Conservation (phyloP, 2,888 invertebrate genomes). For the Drosophila greeni region DNA sequence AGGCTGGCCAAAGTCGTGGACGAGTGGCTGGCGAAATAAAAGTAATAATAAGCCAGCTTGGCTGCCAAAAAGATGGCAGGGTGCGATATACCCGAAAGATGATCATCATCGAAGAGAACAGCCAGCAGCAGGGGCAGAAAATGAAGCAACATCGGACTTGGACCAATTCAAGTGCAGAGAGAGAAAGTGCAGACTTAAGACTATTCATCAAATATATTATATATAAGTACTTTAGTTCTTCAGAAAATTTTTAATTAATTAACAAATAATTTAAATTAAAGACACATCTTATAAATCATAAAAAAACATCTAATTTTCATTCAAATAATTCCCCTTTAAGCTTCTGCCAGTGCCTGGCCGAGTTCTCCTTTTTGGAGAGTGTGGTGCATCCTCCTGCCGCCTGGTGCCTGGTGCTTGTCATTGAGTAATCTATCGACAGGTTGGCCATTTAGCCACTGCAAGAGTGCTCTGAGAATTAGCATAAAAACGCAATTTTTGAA, state of each 20-base stretch:
- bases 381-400: constrained; percentile 24
- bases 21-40: constrained; percentile 48
- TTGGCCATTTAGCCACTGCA: constrained; percentile 56
- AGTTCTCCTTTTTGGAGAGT: constrained; percentile 17
- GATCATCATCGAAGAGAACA: constrained; percentile 52
- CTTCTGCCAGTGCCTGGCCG: constrained; percentile 6
- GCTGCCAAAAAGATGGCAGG: constrained; percentile 68
- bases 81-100: constrained; percentile 64
- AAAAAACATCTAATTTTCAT: no score
- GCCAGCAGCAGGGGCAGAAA: neutral
- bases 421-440: constrained; percentile 77
- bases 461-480: constrained; percentile 70
- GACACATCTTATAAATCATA: neutral
- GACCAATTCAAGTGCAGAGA: constrained; percentile 35
- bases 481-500: constrained; percentile 79
- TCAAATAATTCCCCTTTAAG: neutral
- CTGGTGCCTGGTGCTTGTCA: constrained; percentile 55
- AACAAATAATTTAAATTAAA: accelerated
- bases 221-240: neutral
- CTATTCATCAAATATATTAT: neutral
- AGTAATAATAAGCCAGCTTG: constrained; percentile 42
- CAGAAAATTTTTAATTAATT: neutral
- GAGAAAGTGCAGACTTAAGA: neutral
- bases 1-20: constrained; percentile 49
- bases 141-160: constrained; percentile 29